Conservation (phyloP, 2,888 invertebrate genomes). For the Sepiola atlantica region DNA sequence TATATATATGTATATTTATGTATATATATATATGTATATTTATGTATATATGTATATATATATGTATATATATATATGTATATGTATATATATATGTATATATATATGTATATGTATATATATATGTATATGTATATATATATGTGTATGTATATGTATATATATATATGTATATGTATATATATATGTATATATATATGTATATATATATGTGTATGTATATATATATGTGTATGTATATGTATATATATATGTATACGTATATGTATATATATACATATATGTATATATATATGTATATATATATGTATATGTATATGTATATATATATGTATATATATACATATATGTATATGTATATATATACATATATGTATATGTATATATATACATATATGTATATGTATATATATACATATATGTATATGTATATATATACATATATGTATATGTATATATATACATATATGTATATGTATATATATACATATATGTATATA, state of each 20-base stretch:
- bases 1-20: neutral
- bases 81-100: neutral
- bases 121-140: neutral
- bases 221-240: neutral
- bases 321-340: slow-evolving; percentile 34
- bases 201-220: too few species aligned
- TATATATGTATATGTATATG: neutral
- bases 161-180: neutral
- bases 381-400: neutral
- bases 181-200: slow-evolving; percentile 33
- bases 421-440: neutral
- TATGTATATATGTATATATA: too few species aligned
- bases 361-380: neutral
- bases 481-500: neutral
- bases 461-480: neutral
- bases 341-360: neutral
- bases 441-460: neutral
- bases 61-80: too few species aligned
- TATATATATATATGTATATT: too few species aligned
- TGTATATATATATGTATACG: neutral
- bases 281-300: neutral
- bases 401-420: neutral
- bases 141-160: neutral
- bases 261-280: slow-evolving; percentile 10
- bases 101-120: neutral